Conservation (phyloP, 2,113 vertebrate genomes). For the Hippoglossus stenolepis region DNA sequence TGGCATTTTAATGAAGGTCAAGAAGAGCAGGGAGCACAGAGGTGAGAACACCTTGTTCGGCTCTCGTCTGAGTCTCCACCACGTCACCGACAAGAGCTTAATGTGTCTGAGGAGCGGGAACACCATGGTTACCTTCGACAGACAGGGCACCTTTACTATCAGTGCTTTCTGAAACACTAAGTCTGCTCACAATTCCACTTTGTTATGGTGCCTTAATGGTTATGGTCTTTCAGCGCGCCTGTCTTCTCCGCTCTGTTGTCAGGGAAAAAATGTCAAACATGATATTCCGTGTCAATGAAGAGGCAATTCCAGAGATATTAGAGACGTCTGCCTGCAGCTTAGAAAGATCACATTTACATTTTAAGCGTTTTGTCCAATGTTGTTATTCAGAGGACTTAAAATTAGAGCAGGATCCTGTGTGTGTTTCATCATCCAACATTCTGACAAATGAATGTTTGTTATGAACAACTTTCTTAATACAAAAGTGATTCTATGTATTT, state of each 20-base stretch:
- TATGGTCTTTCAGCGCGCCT: constrained; percentile 12
- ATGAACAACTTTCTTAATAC: no score
- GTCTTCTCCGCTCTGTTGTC: constrained; percentile 28
- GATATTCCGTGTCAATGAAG: neutral
- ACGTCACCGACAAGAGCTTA: constrained; percentile 46
- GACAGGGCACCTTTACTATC: constrained; percentile 15
- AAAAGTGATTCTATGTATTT: neutral
- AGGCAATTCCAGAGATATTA: constrained; percentile 30
- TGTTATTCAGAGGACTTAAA: constrained; percentile 19
- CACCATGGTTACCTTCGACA: constrained; percentile 44
- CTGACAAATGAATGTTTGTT: neutral
- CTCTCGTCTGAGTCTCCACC: constrained; percentile 39
- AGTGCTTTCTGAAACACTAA: constrained; percentile 39
- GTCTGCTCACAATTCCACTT: constrained; percentile 31
- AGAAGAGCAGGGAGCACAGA: constrained; percentile 47
- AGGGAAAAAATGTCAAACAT: constrained; percentile 36
- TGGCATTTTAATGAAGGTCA: constrained; percentile 78
- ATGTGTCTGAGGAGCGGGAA: constrained; percentile 39
- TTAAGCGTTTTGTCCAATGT: constrained; percentile 40
- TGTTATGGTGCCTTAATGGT: constrained; percentile 34
- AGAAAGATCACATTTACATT: constrained; percentile 65
- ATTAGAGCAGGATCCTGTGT: constrained; percentile 1
- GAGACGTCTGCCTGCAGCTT: constrained; percentile 38
- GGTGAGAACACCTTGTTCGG: constrained; percentile 61
- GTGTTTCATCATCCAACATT: neutral